Percentiles rank a stretch among this genome's conserved stretches.
These are phyloP conservation scores for Jordanella pulchra DNA, from an alignment of 2,797 vertebrate genomes.

Conservation along the genomic window DNA sequence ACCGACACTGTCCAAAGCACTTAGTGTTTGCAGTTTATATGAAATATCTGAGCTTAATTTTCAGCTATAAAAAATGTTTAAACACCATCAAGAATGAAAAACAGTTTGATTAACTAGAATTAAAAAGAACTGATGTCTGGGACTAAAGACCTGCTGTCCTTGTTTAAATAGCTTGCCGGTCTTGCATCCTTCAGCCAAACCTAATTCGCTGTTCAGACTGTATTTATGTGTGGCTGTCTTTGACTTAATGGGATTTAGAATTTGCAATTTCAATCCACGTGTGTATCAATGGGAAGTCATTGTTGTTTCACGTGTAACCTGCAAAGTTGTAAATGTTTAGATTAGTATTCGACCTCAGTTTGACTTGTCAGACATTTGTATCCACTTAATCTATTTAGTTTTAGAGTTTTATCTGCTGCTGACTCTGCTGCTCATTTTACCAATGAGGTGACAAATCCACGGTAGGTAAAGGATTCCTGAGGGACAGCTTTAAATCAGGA, in stretches of 20 bases:
- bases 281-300: not conserved
- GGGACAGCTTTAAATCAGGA: not conserved
- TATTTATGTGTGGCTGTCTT: not conserved
- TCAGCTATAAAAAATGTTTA: not conserved
- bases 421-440: not conserved
- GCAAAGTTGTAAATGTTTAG: conserved; percentile 1
- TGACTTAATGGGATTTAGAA: not conserved
- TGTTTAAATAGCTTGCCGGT: not conserved
- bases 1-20: too few relatives aligned
- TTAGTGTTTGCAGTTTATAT: not conserved
- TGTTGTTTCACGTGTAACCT: not conserved
- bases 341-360: not conserved
- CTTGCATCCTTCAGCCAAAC: not conserved
- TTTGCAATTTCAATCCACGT: not conserved
- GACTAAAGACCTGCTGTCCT: not conserved
- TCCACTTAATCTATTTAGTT: not conserved
- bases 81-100: not conserved
- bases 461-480: not conserved
- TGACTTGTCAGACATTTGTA: not conserved
- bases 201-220: conserved; percentile 2
- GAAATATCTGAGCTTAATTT: not conserved
- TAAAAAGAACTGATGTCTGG: not conserved
- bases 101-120: not conserved
- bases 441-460: not conserved
- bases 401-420: not conserved